Percentiles rank a stretch among this genome's conserved stretches.
phyloP scores from a whole-genome alignment of 2,888 invertebrate genomes.

The Calliphora vomitoria region DNA sequence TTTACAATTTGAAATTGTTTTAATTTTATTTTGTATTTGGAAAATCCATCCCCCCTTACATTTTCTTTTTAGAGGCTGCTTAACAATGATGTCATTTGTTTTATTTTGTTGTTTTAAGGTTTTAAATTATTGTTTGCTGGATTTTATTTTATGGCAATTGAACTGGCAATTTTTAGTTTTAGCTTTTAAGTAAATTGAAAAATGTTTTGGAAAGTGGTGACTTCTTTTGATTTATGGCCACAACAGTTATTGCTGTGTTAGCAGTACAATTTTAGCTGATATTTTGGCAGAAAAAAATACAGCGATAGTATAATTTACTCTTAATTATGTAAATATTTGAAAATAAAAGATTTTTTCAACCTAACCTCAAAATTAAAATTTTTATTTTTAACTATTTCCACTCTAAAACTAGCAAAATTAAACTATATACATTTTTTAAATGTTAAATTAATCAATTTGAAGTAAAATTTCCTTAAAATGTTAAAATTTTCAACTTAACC shows the following conservation, averaged over 20 bases:
- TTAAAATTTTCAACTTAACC: no score
- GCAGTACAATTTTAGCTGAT: neutral
- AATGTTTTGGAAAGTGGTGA: slow-evolving; percentile 32
- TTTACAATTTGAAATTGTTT: slow-evolving; percentile 14
- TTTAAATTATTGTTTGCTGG: slow-evolving; percentile 3
- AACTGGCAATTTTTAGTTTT: neutral
- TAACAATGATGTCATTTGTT: slow-evolving; percentile 30
- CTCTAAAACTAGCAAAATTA: no score
- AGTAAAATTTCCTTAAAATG: no score
- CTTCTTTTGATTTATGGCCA: slow-evolving; percentile 59
- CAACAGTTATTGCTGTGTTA: slow-evolving; percentile 26
- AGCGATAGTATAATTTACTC: no score
- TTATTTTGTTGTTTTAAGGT: neutral
- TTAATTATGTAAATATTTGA: no score
- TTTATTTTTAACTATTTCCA: no score
- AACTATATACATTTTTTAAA: no score
- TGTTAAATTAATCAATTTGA: no score
- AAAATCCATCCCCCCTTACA: neutral
- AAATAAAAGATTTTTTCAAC: no score
- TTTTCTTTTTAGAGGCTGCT: neutral
- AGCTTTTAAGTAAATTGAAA: slow-evolving; percentile 67
- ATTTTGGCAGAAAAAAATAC: no score
- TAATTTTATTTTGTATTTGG: neutral
- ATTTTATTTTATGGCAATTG: neutral
- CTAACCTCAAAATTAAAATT: no score